Evolutionary conservation across 1,140 invertebrate species (phyloP).

Genomic region (Diorhabda elongata): DNA sequence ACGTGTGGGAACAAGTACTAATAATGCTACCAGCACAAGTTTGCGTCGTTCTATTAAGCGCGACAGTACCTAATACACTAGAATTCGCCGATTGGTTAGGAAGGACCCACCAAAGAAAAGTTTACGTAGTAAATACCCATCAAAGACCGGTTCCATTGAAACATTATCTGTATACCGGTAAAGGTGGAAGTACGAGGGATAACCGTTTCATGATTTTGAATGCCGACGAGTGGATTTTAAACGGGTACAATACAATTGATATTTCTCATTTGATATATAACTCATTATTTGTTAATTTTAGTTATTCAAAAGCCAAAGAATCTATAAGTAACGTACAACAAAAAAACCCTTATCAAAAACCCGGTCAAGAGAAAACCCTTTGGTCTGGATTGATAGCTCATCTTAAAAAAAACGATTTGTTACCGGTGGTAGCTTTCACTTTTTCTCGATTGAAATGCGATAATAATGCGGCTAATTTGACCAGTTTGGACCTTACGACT

Average conservation of each 20-base stretch:
- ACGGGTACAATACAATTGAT: conserved; percentile 56
- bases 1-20: conserved; percentile 98
- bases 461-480: conserved; percentile 67
- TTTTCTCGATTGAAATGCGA: conserved; percentile 85
- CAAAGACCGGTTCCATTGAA: conserved; percentile 94
- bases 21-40: conserved; percentile 93
- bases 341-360: conserved; percentile 24
- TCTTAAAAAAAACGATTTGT: conserved; percentile 71
- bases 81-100: conserved; percentile 98
- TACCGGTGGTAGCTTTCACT: conserved; percentile 92
- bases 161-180: conserved; percentile 88
- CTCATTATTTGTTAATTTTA: conserved; percentile 22
- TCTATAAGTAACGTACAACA: conserved; percentile 34
- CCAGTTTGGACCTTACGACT: conserved; percentile 76
- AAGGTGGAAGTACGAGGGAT: conserved; percentile 33
- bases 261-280: background rate
- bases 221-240: conserved; percentile 59
- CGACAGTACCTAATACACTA: conserved; percentile 95
- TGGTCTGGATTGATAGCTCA: conserved; percentile 83
- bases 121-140: conserved; percentile 90
- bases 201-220: conserved; percentile 84
- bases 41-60: conserved; percentile 94
- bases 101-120: conserved; percentile 84
- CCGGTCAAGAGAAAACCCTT: conserved; percentile 72
- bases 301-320: conserved; percentile 33